Evolutionary conservation across 2,113 vertebrate species (phyloP).

Genomic region (Probosciger aterrimus): DNA sequence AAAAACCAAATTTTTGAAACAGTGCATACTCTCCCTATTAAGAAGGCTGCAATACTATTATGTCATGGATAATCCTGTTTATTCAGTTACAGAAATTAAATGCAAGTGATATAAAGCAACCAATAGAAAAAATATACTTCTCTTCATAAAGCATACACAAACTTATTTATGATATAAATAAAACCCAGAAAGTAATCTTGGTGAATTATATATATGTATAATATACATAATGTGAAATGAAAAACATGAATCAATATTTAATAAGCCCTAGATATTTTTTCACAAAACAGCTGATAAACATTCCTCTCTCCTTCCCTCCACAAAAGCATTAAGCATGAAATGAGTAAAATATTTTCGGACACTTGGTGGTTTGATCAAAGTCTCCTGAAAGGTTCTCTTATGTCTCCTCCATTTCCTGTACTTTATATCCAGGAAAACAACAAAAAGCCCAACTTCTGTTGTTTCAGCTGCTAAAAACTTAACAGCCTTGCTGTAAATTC

Average conservation of each 20-base stretch:
- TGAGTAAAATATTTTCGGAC: conserved; percentile 21
- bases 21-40: not conserved
- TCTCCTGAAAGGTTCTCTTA: conserved; percentile 14
- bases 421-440: not conserved
- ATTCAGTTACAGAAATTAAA: not conserved
- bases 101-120: not conserved
- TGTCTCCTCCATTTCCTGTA: conserved; percentile 37
- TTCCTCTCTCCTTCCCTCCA: not conserved
- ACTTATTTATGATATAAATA: not conserved
- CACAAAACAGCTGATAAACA: not conserved
- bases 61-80: not conserved
- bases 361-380: conserved; percentile 11
- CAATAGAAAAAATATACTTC: not conserved
- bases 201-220: not conserved
- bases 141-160: not conserved
- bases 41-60: not conserved
- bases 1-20: not conserved
- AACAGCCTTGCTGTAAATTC: not conserved
- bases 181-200: not conserved
- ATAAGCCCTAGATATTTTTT: not conserved
- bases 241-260: not conserved
- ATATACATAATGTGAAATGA: not conserved
- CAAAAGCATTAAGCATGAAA: not conserved
- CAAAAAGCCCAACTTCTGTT: not conserved
- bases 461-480: conserved; percentile 68